These are phyloP conservation scores for Odontesthes bonariensis DNA, from an alignment of 2,113 vertebrate genomes.

Conservation along the genomic window DNA sequence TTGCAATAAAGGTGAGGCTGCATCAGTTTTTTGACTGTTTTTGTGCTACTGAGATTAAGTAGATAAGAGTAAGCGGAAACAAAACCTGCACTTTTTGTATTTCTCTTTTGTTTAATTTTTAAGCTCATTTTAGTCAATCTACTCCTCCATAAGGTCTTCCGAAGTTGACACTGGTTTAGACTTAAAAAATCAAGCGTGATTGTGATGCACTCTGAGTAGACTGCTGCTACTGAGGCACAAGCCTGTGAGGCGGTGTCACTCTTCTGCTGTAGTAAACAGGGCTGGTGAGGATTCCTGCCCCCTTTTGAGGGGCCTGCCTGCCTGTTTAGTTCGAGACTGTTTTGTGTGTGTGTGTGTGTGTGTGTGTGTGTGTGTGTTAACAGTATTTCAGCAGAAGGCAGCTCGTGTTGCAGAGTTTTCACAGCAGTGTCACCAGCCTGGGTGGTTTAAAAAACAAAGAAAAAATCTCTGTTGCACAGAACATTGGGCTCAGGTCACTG, in stretches of 20 bases:
- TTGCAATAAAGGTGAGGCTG: not conserved
- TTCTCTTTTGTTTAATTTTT: not conserved
- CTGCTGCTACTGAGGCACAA: conserved; percentile 43
- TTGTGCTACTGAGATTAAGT: too few species aligned
- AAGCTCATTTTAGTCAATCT: accelerated
- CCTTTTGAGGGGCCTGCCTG: conserved; percentile 79
- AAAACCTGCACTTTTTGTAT: too few species aligned
- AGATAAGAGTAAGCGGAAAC: too few species aligned
- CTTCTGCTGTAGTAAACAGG: conserved; percentile 78
- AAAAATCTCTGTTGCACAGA: not conserved
- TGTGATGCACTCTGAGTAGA: conserved; percentile 43
- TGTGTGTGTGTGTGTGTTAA: conserved; percentile 51
- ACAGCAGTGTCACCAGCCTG: conserved; percentile 55
- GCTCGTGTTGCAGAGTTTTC: conserved; percentile 73
- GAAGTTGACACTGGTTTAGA: conserved; percentile 1
- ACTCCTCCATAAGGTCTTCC: not conserved
- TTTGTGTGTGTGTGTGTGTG: conserved; percentile 65
- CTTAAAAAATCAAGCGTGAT: conserved; percentile 11
- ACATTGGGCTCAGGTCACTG: conserved; percentile 27
- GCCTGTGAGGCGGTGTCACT: conserved; percentile 75
- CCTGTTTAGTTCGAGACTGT: conserved; percentile 75
- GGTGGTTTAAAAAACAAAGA: conserved; percentile 39
- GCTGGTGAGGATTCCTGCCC: conserved; percentile 76
- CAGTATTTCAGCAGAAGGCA: conserved; percentile 60
- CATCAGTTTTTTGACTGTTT: too few species aligned